These are phyloP conservation scores for Clunio marinus DNA, from an alignment of 2,888 invertebrate species.

Conservation along the genomic window DNA sequence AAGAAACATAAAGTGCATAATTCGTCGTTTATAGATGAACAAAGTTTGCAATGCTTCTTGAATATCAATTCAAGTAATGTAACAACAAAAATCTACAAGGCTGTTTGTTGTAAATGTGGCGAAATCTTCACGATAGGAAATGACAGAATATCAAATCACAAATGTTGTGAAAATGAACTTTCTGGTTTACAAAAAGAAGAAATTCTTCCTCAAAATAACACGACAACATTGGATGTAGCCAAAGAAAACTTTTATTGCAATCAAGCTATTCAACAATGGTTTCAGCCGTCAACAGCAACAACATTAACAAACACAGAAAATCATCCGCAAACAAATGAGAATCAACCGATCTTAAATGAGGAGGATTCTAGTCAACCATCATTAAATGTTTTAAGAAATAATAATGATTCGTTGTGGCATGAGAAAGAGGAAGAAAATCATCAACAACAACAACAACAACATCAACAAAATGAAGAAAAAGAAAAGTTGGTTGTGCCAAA, in stretches of 20 bases:
- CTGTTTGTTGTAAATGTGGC: slow-evolving; percentile 57
- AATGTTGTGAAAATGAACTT: too few species aligned
- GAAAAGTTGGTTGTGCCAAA: slow-evolving; percentile 56
- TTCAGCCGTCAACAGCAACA: neutral
- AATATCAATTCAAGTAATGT: neutral
- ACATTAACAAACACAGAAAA: too few species aligned
- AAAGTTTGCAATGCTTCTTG: slow-evolving; percentile 3
- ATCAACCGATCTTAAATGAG: neutral
- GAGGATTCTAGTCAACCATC: slow-evolving; percentile 29
- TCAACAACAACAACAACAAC: slow-evolving; percentile 12
- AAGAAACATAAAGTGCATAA: slow-evolving; percentile 62
- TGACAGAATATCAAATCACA: too few species aligned
- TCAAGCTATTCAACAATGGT: slow-evolving; percentile 11
- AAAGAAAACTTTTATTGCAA: slow-evolving; percentile 27
- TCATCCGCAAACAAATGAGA: neutral
- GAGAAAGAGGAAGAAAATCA: too few species aligned
- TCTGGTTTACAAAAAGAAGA: too few species aligned
- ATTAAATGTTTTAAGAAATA: too few species aligned
- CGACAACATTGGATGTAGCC: neutral
- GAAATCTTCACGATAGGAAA: neutral
- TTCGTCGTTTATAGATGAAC: slow-evolving; percentile 13
- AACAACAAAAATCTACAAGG: neutral
- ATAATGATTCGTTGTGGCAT: too few species aligned
- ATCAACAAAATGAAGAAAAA: neutral
- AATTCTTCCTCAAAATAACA: too few species aligned